Evolutionary conservation across 2,113 vertebrate genomes (phyloP).

Genomic region (Sinocyclocheilus rhinocerous): DNA sequence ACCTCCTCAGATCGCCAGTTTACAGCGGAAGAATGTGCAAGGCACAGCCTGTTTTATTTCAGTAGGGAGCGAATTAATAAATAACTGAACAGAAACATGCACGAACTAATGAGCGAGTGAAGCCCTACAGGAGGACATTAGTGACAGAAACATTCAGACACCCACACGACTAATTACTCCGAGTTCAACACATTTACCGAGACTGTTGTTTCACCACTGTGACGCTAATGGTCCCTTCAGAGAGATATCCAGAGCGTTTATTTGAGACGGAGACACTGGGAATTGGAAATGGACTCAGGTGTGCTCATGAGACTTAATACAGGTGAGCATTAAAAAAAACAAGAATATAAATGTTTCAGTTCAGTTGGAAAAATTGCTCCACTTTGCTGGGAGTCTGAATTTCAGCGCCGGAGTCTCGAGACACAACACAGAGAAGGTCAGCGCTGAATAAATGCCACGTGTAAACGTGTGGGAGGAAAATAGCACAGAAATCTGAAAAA

Average conservation of each 20-base stretch:
- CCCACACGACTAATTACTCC: not conserved
- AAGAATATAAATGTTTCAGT: constrained; percentile 61
- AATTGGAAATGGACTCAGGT: not conserved
- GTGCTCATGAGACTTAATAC: not conserved
- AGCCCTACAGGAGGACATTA: constrained; percentile 10
- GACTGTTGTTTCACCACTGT: not conserved
- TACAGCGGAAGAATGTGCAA: not conserved
- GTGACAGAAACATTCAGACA: not conserved
- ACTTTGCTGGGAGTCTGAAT: constrained; percentile 61
- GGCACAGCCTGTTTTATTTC: not conserved
- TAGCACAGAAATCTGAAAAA: constrained; percentile 58
- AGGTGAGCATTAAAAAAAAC: not conserved
- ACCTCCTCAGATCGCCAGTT: not conserved
- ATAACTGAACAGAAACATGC: not conserved
- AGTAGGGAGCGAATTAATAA: not conserved
- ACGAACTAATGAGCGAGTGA: not conserved
- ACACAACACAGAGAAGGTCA: constrained; percentile 72
- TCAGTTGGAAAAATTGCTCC: constrained; percentile 61
- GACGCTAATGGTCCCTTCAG: not conserved
- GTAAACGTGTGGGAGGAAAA: constrained; percentile 66
- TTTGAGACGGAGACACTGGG: not conserved
- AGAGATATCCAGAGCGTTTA: not conserved
- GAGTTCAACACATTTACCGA: not conserved
- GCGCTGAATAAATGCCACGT: constrained; percentile 71
- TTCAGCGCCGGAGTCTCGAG: constrained; percentile 62